Base-by-base conservation (phyloP, 1,140 invertebrate species). In the Hyposmocoma kahamanoa region DNA sequence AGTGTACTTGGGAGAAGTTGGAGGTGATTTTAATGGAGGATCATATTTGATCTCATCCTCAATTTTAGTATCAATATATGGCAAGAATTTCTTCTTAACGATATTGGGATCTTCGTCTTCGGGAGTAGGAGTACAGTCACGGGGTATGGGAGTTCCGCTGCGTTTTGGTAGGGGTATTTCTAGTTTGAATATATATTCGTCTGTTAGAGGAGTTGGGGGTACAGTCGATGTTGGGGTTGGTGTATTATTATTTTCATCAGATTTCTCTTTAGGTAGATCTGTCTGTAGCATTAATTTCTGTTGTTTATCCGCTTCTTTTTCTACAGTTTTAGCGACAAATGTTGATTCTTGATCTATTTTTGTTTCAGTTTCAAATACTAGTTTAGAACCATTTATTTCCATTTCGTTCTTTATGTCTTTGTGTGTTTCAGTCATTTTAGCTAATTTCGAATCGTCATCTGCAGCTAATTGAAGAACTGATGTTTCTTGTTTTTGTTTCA, bases 121-220 rank as follows among this genome's bases (percentile, higher is more conserved):
- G 19, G 55, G 46, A 19, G 56, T 47, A 18, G 64, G 64, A 4
- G 51, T 62, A 15, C 63, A 60, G 21, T 77, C 72, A 55, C 64
- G 62, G 2, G 72, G 70, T 4, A 76, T 52, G 3, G 58, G 68
- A 10, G 58, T 58, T 10, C 62, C 53, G 28, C 55, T 52, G 9
- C 51, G 66, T 62, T 72, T 75, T 10, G 80, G 72, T 15, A 82
- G 26, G 5, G 72, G 73, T 2, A 75, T 62, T 38, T 70, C 47
- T 5, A 87, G 57, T 52, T 69, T 73, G 39, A 87, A 87, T 1
- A 87, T 50, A 24, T 85, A 87, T 71, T 83, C 82, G 20, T 87
- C 79, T n/a, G 63, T 76, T 26, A 77, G 50, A 8, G 82, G 82
- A 0, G 82, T 81, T 1, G 62, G 67, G 5, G 79, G 78, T 20